phyloP scores from a whole-genome alignment of 92 coral and sea anemone species.

The Actinostola sp. region DNA sequence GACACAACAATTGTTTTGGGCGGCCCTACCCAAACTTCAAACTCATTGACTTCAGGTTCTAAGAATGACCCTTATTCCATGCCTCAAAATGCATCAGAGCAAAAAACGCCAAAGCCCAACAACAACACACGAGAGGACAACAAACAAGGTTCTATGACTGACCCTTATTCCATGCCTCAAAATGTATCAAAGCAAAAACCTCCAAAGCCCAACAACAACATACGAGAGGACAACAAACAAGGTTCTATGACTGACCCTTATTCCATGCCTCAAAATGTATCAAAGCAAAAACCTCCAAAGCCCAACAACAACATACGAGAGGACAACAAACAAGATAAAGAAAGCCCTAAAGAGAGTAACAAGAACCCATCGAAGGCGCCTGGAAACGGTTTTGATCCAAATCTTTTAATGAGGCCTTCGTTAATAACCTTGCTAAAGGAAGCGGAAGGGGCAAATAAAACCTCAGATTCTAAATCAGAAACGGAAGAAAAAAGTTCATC shows the following conservation, averaged over 20 bases:
- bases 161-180: too few species aligned
- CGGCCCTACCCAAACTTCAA: slow-evolving; percentile 7
- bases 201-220: too few species aligned
- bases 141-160: too few species aligned
- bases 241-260: too few species aligned
- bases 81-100: too few species aligned
- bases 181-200: too few species aligned
- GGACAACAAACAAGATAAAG: not conserved
- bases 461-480: not conserved
- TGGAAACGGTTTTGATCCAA: not conserved
- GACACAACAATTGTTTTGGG: slow-evolving; percentile 38
- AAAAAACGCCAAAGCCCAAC: too few species aligned
- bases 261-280: slow-evolving; percentile 9
- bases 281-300: not conserved
- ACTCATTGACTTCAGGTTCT: too few species aligned
- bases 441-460: not conserved
- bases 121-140: too few species aligned
- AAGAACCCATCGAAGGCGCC: too few species aligned
- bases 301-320: not conserved
- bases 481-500: not conserved
- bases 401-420: slow-evolving; percentile 15
- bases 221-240: too few species aligned
- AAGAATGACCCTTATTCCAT: too few species aligned
- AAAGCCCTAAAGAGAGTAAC: not conserved
- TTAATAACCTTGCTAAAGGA: slow-evolving; percentile 15